phyloP scores from a whole-genome alignment of 2,113 vertebrate species.

The Triplophysa rosa region DNA sequence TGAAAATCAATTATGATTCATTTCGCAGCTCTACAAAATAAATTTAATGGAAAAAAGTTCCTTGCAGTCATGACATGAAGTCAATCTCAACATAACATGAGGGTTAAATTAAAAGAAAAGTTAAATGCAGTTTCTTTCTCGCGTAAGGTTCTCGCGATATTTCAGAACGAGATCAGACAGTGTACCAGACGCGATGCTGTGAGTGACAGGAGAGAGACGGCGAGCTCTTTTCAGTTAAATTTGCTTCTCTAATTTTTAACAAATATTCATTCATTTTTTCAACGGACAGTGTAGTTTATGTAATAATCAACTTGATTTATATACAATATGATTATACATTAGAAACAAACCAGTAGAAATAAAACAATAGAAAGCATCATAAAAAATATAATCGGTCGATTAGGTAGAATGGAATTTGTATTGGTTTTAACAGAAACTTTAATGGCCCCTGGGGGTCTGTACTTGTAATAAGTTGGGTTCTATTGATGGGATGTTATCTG shows the following conservation, averaged over 20 bases:
- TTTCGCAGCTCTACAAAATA: no score
- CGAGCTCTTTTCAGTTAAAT: neutral
- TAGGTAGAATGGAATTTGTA: no score
- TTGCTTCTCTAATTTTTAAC: neutral
- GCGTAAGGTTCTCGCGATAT: conserved; percentile 61
- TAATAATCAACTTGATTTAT: conserved; percentile 17
- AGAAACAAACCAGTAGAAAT: no score
- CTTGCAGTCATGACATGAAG: neutral
- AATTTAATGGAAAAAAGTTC: no score
- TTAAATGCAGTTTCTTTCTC: conserved; percentile 47
- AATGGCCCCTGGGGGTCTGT: no score
- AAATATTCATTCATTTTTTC: neutral
- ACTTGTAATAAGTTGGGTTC: no score
- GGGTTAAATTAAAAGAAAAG: no score
- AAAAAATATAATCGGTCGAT: neutral
- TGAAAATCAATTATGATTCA: no score
- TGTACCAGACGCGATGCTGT: no score
- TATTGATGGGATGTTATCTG: no score
- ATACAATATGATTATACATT: neutral
- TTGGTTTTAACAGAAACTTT: no score
- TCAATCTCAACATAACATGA: neutral
- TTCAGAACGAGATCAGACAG: conserved; percentile 27
- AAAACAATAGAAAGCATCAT: neutral
- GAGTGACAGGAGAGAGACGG: neutral
- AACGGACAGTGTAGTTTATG: neutral